phyloP scores from a whole-genome alignment of 2,888 invertebrate genomes.

The Anodontia alba region DNA sequence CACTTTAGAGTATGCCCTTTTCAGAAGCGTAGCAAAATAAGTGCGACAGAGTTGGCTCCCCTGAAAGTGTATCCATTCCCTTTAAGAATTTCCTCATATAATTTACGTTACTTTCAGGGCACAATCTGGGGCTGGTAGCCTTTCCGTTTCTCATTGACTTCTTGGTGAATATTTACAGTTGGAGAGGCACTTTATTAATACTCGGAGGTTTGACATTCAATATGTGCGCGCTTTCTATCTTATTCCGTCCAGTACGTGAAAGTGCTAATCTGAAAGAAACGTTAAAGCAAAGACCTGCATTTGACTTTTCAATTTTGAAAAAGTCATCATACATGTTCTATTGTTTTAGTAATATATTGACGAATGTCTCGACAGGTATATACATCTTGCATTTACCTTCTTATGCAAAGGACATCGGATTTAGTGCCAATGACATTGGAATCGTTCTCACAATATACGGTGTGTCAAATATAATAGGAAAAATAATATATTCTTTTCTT shows the following conservation, averaged over 20 bases:
- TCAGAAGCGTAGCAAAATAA: too few species aligned
- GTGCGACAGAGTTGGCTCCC: too few species aligned
- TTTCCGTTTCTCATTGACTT: constrained; percentile 31
- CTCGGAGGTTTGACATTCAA: constrained; percentile 41
- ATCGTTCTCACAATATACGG: constrained; percentile 37
- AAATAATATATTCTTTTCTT: constrained; percentile 42
- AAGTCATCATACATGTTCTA: constrained; percentile 36
- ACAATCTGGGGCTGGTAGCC: constrained; percentile 38
- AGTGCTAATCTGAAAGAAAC: not conserved
- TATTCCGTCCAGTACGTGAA: constrained; percentile 28
- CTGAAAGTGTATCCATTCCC: too few species aligned
- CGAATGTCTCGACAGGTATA: constrained; percentile 35
- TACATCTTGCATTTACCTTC: constrained; percentile 51
- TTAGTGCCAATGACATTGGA: constrained; percentile 31
- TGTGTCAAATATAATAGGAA: constrained; percentile 38
- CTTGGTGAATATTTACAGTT: constrained; percentile 31
- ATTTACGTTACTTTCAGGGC: too few species aligned
- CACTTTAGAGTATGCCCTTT: too few species aligned
- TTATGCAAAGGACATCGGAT: constrained; percentile 32
- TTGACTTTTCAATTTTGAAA: constrained; percentile 28
- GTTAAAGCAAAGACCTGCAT: not conserved
- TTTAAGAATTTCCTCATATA: too few species aligned
- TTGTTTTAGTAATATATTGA: constrained; percentile 46
- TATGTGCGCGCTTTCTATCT: constrained; percentile 33
- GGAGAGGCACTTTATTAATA: constrained; percentile 45